phyloP scores from a whole-genome alignment of 1,140 invertebrate genomes.

The Schlechtendalia chinensis region DNA sequence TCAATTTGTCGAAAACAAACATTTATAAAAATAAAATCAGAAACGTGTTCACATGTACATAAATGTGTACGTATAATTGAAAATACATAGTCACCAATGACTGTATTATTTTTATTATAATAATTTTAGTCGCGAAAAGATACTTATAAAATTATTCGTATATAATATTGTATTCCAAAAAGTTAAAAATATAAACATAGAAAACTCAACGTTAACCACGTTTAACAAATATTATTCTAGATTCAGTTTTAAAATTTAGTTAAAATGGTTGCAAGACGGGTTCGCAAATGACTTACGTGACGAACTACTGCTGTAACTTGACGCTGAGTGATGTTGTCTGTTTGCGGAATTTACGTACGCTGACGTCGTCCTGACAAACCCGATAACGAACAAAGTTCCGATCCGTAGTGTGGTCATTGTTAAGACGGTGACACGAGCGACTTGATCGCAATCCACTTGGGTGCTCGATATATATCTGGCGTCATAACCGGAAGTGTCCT shows the following conservation, averaged over 20 bases:
- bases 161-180: too few species aligned
- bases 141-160: too few species aligned
- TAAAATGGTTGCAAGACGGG: background rate
- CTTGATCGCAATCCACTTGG: background rate
- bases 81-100: too few species aligned
- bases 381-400: background rate
- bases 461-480: background rate
- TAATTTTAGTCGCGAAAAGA: too few species aligned
- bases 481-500: slow-evolving; percentile 17
- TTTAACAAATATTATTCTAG: background rate
- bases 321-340: background rate
- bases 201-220: too few species aligned
- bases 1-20: too few species aligned
- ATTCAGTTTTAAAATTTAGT: background rate
- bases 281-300: slow-evolving; percentile 10
- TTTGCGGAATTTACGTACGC: slow-evolving; percentile 7
- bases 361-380: background rate
- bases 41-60: too few species aligned
- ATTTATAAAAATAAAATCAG: too few species aligned
- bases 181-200: too few species aligned
- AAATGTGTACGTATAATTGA: too few species aligned
- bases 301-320: slow-evolving; percentile 14
- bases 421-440: background rate
- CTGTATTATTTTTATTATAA: too few species aligned
- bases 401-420: background rate